Percentiles rank a stretch among this genome's conserved stretches.
These are phyloP conservation scores for Drosophila parabipectinata DNA, from an alignment of 1,140 invertebrate genomes.

Conservation along the genomic window DNA sequence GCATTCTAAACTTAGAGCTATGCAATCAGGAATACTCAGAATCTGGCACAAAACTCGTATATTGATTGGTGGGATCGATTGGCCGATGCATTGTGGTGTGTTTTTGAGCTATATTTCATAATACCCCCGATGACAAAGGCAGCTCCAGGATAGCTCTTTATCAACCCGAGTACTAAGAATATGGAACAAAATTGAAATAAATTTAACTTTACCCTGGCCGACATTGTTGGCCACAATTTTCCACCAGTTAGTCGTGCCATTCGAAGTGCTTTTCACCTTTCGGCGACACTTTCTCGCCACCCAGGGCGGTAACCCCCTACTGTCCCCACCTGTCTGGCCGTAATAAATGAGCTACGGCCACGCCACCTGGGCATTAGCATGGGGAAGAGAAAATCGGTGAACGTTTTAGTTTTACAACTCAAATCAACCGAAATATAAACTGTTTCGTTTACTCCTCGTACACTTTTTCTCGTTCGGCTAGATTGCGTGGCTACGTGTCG, in stretches of 20 bases:
- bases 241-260: conserved; percentile 33
- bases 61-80: neutral
- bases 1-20: conserved; percentile 35
- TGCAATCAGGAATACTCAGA: conserved; percentile 70
- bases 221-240: conserved; percentile 43
- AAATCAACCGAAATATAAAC: conserved; percentile 44
- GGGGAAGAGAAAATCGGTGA: conserved; percentile 55
- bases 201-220: conserved; percentile 13
- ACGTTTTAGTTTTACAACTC: conserved; percentile 72
- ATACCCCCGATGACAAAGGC: conserved; percentile 60
- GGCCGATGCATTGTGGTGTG: neutral
- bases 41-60: conserved; percentile 34
- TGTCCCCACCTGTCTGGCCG: conserved; percentile 6
- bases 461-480: conserved; percentile 77
- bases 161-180: conserved; percentile 57
- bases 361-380: conserved; percentile 68
- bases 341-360: conserved; percentile 73
- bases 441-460: conserved; percentile 21
- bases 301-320: neutral
- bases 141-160: conserved; percentile 30
- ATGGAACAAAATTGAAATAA: conserved; percentile 41
- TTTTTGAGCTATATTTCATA: conserved; percentile 51
- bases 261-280: conserved; percentile 26
- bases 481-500: conserved; percentile 96
- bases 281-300: conserved; percentile 45